These are phyloP conservation scores for Pseudochirops cupreus DNA, from an alignment of 2,797 vertebrate species.

Conservation along the genomic window DNA sequence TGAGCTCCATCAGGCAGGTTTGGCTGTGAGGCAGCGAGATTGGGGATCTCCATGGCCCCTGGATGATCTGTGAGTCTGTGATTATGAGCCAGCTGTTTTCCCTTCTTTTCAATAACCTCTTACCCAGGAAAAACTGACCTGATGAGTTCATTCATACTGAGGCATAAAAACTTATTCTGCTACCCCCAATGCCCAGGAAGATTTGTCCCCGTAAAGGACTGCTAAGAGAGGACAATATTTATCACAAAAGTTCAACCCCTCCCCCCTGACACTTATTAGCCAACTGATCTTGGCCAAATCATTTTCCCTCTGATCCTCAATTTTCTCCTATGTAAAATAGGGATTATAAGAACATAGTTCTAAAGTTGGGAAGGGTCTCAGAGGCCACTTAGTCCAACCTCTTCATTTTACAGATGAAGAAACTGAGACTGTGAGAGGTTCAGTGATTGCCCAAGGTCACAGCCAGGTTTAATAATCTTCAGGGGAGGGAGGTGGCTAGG, in stretches of 20 bases:
- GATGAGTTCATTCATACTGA: not conserved
- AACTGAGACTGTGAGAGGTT: not conserved
- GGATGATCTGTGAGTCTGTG: not conserved
- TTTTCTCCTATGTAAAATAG: constrained; percentile 20
- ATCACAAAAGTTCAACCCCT: not conserved
- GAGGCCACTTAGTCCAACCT: not conserved
- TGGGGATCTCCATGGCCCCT: not conserved
- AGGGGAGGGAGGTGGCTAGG: too few species aligned
- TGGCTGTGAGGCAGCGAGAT: not conserved
- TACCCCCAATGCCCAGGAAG: not conserved
- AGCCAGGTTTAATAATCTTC: not conserved
- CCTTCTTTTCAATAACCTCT: not conserved
- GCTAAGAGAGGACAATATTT: not conserved
- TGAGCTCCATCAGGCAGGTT: not conserved
- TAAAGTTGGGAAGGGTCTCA: not conserved
- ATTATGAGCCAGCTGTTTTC: not conserved
- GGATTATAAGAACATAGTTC: not conserved
- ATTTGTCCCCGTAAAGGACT: not conserved
- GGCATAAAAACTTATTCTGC: not conserved
- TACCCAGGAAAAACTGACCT: not conserved
- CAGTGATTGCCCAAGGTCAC: not conserved
- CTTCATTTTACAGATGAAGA: not conserved
- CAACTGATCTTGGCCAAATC: not conserved
- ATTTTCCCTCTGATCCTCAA: not conserved
- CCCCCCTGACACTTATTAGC: not conserved